Base-by-base conservation (phyloP, 2,888 invertebrate genomes). In the Drosophila subquinaria region DNA sequence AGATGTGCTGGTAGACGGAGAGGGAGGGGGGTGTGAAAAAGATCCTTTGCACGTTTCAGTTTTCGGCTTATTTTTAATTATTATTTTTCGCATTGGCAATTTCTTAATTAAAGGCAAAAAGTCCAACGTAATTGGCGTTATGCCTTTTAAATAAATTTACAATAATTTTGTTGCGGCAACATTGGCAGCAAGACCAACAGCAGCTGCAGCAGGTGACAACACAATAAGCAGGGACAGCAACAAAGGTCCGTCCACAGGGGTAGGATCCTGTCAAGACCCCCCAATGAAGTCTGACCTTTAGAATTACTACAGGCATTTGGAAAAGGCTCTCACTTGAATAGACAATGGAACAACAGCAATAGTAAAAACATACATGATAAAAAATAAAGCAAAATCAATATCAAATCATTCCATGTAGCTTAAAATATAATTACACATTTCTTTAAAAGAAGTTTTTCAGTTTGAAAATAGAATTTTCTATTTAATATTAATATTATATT, bases 11-110 rank as follows among this genome's bases (percentile, higher is more conserved):
- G 17, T 4, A 23, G 23, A 23, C 23, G 23, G 33, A 6, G 45
- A 5, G 10, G 23, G 11, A 15, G 52, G 23, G 23, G 0, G 23
- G 23, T 4, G 3, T 23, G 67, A 64, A 63, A 38, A 61, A 55
- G 38, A 82, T 82, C 71, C 79, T 71, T 78, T 83, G 64, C 64
- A 51, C 64, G 69, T 57, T 57, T 55, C 70, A 52, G 56, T 75
- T 56, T 70, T 66, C 50, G 73, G 68, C 80, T 84, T 86, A 83
- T 82, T 89, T 82, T 79, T 89, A 82, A 89, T 84, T 85, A 84
- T 88, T 71, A 82, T 87, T 85, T 86, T 81, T 75, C 82, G 85
- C 88, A 84, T 84, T 84, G 89, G 68, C 71, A 84, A 84, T 88
- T 84, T 82, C 82, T 82, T 84, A 73, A 89, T 89, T 73, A 89